Evolutionary conservation across 2,797 vertebrate species (phyloP).

Genomic region (Cetoscarus ocellatus): DNA sequence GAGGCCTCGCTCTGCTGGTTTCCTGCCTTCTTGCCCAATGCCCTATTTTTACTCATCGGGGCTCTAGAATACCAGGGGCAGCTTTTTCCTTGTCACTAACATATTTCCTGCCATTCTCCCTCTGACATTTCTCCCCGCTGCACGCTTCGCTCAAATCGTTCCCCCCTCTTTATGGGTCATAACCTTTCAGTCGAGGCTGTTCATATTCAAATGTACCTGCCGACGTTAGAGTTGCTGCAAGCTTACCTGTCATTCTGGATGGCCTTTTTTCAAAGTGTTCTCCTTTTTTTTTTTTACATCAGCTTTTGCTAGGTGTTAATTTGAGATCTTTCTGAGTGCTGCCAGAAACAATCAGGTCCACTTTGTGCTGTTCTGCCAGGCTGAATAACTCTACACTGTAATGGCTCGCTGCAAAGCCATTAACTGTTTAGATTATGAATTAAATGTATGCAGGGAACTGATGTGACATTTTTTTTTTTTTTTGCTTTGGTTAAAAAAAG

Average conservation of each 20-base stretch:
- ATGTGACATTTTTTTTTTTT: neutral
- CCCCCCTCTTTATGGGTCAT: constrained; percentile 72
- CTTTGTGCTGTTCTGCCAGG: constrained; percentile 29
- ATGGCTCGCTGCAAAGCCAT: constrained; percentile 26
- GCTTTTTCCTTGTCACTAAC: constrained; percentile 93
- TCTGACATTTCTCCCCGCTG: constrained; percentile 80
- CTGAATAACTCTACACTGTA: constrained; percentile 9
- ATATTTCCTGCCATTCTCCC: constrained; percentile 89
- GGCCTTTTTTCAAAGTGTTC: constrained; percentile 16
- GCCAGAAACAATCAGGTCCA: constrained; percentile 53
- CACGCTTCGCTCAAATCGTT: constrained; percentile 68
- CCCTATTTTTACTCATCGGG: constrained; percentile 94
- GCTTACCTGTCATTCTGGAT: constrained; percentile 31
- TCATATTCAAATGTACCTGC: constrained; percentile 77
- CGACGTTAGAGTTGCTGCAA: constrained; percentile 15
- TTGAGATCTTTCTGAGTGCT: constrained; percentile 50
- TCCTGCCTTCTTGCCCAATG: constrained; percentile 96
- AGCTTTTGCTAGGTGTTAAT: constrained; percentile 56
- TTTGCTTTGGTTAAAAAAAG: neutral
- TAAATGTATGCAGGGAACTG: neutral
- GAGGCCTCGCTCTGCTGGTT: constrained; percentile 92
- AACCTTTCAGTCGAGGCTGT: constrained; percentile 72
- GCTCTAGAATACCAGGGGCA: constrained; percentile 92
- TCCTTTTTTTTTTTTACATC: constrained; percentile 31
- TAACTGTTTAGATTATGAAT: constrained; percentile 20